Conservation (phyloP, 2,888 invertebrate genomes). For the Octonoba sinensis region DNA sequence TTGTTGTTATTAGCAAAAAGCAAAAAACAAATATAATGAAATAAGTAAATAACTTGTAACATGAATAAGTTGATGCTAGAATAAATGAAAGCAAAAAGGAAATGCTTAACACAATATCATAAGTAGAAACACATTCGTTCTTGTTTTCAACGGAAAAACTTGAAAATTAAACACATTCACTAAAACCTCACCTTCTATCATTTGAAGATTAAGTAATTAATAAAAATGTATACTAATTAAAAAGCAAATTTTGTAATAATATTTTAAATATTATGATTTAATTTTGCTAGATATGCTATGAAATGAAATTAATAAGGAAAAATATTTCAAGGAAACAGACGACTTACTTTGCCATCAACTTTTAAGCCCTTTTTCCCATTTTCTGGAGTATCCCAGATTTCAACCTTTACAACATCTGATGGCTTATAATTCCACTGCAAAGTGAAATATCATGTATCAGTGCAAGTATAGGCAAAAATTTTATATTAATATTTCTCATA, state of each 20-base stretch:
- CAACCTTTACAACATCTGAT: slow-evolving; percentile 45
- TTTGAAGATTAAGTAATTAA: background rate
- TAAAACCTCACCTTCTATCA: background rate
- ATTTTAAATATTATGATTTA: no score
- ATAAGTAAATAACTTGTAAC: no score
- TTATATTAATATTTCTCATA: no score
- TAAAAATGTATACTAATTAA: background rate
- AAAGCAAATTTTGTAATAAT: background rate
- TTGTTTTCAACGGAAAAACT: no score
- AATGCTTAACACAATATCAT: no score
- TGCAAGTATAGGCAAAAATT: background rate
- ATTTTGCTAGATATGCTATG: no score
- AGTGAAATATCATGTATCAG: background rate
- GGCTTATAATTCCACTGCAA: slow-evolving; percentile 56
- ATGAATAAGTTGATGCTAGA: no score
- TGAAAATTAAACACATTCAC: no score
- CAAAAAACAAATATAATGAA: background rate
- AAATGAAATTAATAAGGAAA: background rate
- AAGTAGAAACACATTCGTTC: no score
- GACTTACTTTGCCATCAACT: slow-evolving; percentile 42
- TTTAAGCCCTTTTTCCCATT: slow-evolving; percentile 51
- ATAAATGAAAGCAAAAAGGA: no score
- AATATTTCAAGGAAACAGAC: background rate
- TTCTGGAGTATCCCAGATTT: slow-evolving; percentile 57
- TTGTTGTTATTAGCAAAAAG: no score